A percentile compares a stretch with the other conserved stretches of the same genome.
phyloP scores from a whole-genome alignment of 2,888 invertebrate genomes.

The Drosophila kuntzei region DNA sequence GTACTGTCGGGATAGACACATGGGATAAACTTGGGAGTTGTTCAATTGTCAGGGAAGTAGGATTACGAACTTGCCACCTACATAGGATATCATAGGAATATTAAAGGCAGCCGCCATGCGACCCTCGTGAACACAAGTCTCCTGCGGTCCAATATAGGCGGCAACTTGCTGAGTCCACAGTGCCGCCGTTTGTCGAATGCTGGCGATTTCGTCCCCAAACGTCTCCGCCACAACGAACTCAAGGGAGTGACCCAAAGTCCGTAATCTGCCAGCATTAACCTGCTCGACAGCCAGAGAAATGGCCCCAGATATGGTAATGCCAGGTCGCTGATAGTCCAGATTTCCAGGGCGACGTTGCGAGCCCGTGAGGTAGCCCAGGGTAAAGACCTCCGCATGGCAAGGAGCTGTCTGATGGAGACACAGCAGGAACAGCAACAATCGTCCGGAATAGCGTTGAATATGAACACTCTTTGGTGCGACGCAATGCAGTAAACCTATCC shows the following conservation, averaged over 20 bases:
- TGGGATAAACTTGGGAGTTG: not conserved
- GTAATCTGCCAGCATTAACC: conserved; percentile 89
- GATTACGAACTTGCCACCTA: conserved; percentile 87
- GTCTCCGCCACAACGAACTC: conserved; percentile 95
- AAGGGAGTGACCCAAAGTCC: conserved; percentile 89
- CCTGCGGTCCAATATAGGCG: conserved; percentile 94
- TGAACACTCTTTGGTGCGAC: conserved; percentile 13
- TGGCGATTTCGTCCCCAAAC: conserved; percentile 94
- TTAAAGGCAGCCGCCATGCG: conserved; percentile 97
- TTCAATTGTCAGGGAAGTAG: not conserved
- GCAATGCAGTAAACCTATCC: conserved; percentile 22
- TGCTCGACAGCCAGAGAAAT: conserved; percentile 94
- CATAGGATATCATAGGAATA: conserved; percentile 98
- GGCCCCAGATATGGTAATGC: conserved; percentile 90
- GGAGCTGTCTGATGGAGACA: conserved; percentile 18
- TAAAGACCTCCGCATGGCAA: conserved; percentile 88
- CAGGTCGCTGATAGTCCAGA: conserved; percentile 92
- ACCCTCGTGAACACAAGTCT: conserved; percentile 95
- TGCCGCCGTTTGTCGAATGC: conserved; percentile 93
- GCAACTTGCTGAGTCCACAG: conserved; percentile 94
- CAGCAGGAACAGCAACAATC: conserved; percentile 40
- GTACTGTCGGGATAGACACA: conserved; percentile 88
- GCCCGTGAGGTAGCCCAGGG: conserved; percentile 94
- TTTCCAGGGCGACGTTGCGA: conserved; percentile 92
- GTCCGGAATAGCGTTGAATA: conserved; percentile 7